Base-by-base conservation (phyloP, 2,888 invertebrate genomes). In the Athalia circularis region DNA sequence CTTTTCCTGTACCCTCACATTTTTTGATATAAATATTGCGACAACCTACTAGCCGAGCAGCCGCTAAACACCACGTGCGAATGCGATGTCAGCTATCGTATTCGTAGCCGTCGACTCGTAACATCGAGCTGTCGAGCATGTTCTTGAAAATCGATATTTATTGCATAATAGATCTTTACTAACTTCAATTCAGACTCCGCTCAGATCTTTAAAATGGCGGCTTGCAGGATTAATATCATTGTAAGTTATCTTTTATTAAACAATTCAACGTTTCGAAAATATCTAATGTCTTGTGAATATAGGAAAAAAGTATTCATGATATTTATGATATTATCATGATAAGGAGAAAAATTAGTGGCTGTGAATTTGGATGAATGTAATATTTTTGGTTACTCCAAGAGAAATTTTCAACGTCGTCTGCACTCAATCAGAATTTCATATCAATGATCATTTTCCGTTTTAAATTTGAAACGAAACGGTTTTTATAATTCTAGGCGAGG, bases 401-500 rank as follows among this genome's bases (percentile, higher is more conserved):
- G 50, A n/a, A 43, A 74, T 11, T 29, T 75, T 64, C 62, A 75
- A 75, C 62, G 75, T 75, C 75, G 75, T 75, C 75, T 75, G 75
- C 62, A 75, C 62, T 13, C 47, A 47, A 72, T 52, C 5, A 6
- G 5, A 54, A 72, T 79, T 61, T 77, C 64, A 3, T 54, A 13
- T 77, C 13, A 43, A 50, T 48, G 62, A 45, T 81, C 48, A 80
- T 50, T 47, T 62, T 65, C 78, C 5, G 47, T 47, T 65, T 64
- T 61, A 52, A 62, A 50, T 9, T 52, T n/a, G 45, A 59, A 29
- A 62, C 50, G 11, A 6, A 50, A 75, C 62, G 29, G 29, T 11
- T 50, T 79, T 82, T 75, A 79, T 80, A 81, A 67, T 90, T 88
- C 64, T 81, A 92, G 92, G 88, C 87, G 13, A 88, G 92, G 80